A percentile compares a stretch with the other conserved stretches of the same genome.
These are phyloP conservation scores for Gymnoscopelus braueri DNA, from an alignment of 2,797 vertebrate genomes.

Conservation along the genomic window DNA sequence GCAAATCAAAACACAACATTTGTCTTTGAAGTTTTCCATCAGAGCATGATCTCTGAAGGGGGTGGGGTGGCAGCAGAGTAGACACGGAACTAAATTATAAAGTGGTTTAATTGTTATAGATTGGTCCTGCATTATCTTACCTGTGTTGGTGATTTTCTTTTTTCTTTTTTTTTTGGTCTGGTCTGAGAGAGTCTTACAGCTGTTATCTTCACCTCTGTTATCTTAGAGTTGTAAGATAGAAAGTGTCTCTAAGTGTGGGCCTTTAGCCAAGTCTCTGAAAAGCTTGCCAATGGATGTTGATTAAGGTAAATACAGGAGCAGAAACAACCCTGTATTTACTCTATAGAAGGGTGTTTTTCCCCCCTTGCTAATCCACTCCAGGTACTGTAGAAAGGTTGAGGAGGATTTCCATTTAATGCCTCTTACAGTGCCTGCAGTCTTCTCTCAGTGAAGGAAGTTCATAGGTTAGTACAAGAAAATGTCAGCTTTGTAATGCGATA, in stretches of 20 bases:
- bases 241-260: slow-evolving; percentile 45
- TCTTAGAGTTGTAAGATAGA: slow-evolving; percentile 37
- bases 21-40: slow-evolving; percentile 40
- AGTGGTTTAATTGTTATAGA: slow-evolving; percentile 62
- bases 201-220: slow-evolving; percentile 54
- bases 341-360: neutral
- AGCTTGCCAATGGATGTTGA: slow-evolving; percentile 32
- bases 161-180: slow-evolving; percentile 8
- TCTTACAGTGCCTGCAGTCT: slow-evolving; percentile 63
- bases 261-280: slow-evolving; percentile 36
- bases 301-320: slow-evolving; percentile 28
- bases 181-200: slow-evolving; percentile 40
- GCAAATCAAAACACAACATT: slow-evolving; percentile 40
- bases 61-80: slow-evolving; percentile 11
- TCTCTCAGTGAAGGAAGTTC: slow-evolving; percentile 45
- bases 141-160: slow-evolving; percentile 19
- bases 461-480: slow-evolving; percentile 63
- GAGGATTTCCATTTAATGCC: slow-evolving; percentile 49
- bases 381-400: slow-evolving; percentile 32
- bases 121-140: slow-evolving; percentile 61
- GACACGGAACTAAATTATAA: slow-evolving; percentile 48
- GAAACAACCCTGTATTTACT: neutral
- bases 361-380: slow-evolving; percentile 25
- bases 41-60: slow-evolving; percentile 31
- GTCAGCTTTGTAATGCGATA: slow-evolving; percentile 61